phyloP scores from a whole-genome alignment of 2,888 invertebrate species.

The Brachyopa scutellaris region DNA sequence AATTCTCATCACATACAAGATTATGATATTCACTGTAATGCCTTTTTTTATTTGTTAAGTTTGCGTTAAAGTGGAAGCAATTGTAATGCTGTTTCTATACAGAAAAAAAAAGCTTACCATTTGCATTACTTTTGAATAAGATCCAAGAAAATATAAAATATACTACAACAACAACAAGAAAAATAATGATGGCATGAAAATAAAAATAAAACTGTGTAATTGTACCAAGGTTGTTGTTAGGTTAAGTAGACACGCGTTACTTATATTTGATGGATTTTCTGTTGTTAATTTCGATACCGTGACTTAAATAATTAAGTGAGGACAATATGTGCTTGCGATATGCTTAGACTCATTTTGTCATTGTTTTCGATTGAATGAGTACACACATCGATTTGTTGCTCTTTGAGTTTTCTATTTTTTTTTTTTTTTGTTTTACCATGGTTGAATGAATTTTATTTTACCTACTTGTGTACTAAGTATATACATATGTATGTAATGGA shows the following conservation, averaged over 20 bases:
- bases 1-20: slow-evolving; percentile 58
- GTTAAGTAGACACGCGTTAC: slow-evolving; percentile 60
- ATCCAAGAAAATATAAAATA: slow-evolving; percentile 52
- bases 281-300: slow-evolving; percentile 71
- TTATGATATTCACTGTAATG: slow-evolving; percentile 20
- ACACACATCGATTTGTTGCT: slow-evolving; percentile 63
- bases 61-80: slow-evolving; percentile 52
- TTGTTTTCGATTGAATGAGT: slow-evolving; percentile 70
- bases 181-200: slow-evolving; percentile 25
- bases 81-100: slow-evolving; percentile 41
- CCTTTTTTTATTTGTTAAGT: neutral
- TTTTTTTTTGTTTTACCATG: slow-evolving; percentile 34
- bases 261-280: slow-evolving; percentile 66
- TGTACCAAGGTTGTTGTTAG: slow-evolving; percentile 68
- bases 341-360: slow-evolving; percentile 63
- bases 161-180: neutral
- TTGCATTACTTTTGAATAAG: slow-evolving; percentile 56
- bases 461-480: no score
- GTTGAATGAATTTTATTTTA: slow-evolving; percentile 55
- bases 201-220: slow-evolving; percentile 63
- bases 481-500: slow-evolving; percentile 29
- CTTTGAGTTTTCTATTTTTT: no score
- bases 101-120: neutral
- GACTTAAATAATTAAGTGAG: slow-evolving; percentile 72
- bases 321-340: slow-evolving; percentile 66